Evolutionary conservation across 1,140 invertebrate genomes (phyloP).

Genomic region (Lasaia peninsularis): DNA sequence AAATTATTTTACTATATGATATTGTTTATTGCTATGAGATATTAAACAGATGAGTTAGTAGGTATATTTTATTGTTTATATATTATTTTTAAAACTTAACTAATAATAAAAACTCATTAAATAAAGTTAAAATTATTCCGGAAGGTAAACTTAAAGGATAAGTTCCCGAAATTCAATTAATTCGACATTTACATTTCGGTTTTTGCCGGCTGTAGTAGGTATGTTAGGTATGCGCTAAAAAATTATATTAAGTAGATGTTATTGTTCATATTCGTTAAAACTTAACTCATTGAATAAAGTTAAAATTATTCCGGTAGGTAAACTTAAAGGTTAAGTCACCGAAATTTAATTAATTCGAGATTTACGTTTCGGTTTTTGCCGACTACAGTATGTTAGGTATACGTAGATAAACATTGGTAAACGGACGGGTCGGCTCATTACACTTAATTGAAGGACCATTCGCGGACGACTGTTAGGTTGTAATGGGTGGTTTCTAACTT

Average conservation of each 20-base stretch:
- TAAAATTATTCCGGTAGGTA: no score
- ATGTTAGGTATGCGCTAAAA: neutral
- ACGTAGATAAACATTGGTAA: constrained; percentile 43
- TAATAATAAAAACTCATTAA: no score
- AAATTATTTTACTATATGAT: no score
- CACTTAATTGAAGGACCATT: constrained; percentile 68
- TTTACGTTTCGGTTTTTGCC: neutral
- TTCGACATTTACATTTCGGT: neutral
- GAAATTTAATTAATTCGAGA: constrained; percentile 1
- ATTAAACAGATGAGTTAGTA: no score
- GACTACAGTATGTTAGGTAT: neutral
- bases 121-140: no score
- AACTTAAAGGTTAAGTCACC: neutral
- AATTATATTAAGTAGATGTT: no score
- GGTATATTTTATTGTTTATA: no score
- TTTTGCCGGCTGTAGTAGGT: constrained; percentile 1
- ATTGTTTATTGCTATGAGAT: no score
- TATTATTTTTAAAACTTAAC: no score
- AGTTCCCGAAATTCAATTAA: neutral
- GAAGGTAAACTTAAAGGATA: neutral
- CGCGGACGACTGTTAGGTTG: constrained; percentile 51
- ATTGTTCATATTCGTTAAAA: no score
- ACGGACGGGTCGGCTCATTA: constrained; percentile 55
- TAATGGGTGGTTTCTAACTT: constrained; percentile 49
- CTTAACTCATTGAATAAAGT: no score